Conservation (phyloP, 1,140 invertebrate genomes). For the Psilanteris sp. region DNA sequence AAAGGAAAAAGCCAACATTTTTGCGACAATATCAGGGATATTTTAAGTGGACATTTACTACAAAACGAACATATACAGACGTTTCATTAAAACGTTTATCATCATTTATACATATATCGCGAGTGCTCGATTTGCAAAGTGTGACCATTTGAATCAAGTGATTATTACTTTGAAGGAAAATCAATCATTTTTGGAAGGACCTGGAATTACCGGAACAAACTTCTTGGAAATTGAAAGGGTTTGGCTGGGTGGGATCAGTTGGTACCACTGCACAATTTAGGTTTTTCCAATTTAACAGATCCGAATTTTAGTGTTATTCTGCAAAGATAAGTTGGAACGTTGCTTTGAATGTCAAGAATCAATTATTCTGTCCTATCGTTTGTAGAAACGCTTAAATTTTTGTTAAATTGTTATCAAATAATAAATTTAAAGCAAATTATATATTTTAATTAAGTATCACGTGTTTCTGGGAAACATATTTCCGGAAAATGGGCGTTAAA, state of each 20-base stretch:
- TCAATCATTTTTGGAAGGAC: conserved; percentile 1
- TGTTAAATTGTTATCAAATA: no score
- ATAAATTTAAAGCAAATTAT: no score
- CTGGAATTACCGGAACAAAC: background rate
- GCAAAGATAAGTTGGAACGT: conserved; percentile 12
- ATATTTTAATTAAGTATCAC: no score
- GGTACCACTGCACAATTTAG: conserved; percentile 4
- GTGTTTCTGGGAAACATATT: no score
- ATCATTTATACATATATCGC: no score
- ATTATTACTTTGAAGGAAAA: background rate
- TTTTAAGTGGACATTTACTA: conserved; percentile 40
- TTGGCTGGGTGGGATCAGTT: conserved; percentile 4
- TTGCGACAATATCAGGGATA: conserved; percentile 5
- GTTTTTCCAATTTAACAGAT: background rate
- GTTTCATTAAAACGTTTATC: no score
- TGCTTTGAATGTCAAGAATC: conserved; percentile 3
- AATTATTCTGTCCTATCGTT: conserved; percentile 14
- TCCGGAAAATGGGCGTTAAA: no score
- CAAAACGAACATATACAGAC: no score
- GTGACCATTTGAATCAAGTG: conserved; percentile 32
- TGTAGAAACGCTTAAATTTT: no score
- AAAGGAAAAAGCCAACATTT: conserved; percentile 59
- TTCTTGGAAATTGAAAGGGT: conserved; percentile 15
- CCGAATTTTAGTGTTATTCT: background rate
- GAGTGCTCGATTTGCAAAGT: conserved; percentile 31